Percentiles rank a stretch among this genome's conserved stretches.
These are phyloP conservation scores for Macrotis lagotis DNA, from an alignment of 2,113 vertebrate genomes.

Conservation along the genomic window DNA sequence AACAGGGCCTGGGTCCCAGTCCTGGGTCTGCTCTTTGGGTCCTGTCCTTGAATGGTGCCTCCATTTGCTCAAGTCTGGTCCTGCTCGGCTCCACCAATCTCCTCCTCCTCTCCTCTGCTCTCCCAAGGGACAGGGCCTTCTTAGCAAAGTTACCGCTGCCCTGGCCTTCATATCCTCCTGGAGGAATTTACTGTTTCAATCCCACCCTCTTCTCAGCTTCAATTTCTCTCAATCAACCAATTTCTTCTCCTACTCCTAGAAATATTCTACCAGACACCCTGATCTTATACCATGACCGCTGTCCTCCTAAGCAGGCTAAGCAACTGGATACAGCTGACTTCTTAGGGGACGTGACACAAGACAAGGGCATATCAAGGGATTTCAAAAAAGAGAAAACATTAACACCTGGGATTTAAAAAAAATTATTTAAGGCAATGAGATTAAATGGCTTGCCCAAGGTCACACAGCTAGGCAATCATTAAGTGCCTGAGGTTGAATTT, in stretches of 20 bases:
- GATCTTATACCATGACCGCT: not conserved
- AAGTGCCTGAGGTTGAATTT: too few relatives aligned
- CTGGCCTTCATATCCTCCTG: not conserved
- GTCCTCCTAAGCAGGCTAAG: not conserved
- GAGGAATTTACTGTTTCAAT: not conserved
- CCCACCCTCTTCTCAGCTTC: not conserved
- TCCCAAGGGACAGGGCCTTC: not conserved
- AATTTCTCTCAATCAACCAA: not conserved
- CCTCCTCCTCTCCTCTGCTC: not conserved
- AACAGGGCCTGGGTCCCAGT: not conserved
- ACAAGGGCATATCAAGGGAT: not conserved
- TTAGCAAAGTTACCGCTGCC: not conserved
- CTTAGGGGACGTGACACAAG: not conserved
- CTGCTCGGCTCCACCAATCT: not conserved
- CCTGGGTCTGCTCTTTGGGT: not conserved
- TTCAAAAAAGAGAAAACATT: not conserved
- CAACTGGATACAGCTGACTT: not conserved
- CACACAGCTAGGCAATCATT: too few relatives aligned
- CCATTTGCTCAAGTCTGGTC: not conserved
- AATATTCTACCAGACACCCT: too few relatives aligned
- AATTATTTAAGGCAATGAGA: too few relatives aligned
- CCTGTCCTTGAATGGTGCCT: not conserved
- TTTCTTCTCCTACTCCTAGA: not conserved
- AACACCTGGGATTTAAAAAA: not conserved
- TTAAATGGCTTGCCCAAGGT: too few relatives aligned